Evolutionary conservation across 1,140 invertebrate species (phyloP), one percentile per base, ranked within the genome.

Genomic region (Oppia nitens): DNA sequence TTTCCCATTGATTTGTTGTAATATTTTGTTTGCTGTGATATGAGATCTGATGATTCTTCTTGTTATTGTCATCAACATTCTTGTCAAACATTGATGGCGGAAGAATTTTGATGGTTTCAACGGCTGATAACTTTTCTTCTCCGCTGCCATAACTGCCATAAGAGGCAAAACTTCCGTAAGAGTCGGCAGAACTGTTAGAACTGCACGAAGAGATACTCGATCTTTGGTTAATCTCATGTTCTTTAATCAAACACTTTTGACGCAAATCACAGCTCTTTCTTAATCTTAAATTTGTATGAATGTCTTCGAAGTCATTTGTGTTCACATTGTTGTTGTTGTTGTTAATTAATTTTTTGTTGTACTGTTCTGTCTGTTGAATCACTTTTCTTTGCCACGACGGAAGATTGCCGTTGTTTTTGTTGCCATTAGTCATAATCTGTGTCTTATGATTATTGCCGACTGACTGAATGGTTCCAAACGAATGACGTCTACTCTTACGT

Each of bases 191-290:
- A 23, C 61, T 63, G 29, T 58, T 60, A 3, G 58, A 60, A 23
- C 61, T 63, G 29, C 62, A 63, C 1, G 58, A 60, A 48, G 50
- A 55, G n/a, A 63, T 63, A 27, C 51, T 55, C 14, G 60, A 68
- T 25, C 66, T 64, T 56, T 70, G 70, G 32, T 78, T 75, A 26
- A 77, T 78, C 67, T 79, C 79, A 57, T 66, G 57, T 53, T 62
- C 24, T 62, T 59, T 47, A 50, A 57, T 61, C 1, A 65, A 47
- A 17, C 57, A 62, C 23, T 56, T 50, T 25, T 63, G 60, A 21
- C 60, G 57, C 12, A 56, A 57, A 57, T 65, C 62, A 20, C 64
- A 24, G 11, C 63, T 48, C 11, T 62, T 47, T 21, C 65, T 50
- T 25, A 55, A 48, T 24, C 62, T 47, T 24, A 65, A 47, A 2